Percentiles rank a stretch among this genome's conserved stretches.
Conservation (phyloP, 1,140 invertebrate genomes). For the Microplitis mediator region DNA sequence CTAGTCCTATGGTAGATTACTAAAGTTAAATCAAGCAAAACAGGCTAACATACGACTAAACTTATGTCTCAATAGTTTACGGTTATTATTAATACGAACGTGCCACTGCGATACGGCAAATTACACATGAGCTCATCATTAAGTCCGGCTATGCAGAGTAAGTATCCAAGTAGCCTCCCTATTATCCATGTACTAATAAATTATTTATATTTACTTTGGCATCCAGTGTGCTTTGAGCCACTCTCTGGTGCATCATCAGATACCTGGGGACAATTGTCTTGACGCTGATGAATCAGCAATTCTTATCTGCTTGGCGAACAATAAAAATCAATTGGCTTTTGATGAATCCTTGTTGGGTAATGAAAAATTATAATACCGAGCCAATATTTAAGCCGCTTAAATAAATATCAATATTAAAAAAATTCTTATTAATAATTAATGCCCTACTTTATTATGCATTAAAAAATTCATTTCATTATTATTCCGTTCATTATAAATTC, state of each 20-base stretch:
- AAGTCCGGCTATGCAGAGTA: no score
- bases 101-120: conserved; percentile 28
- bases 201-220: not conserved
- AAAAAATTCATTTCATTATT: no score
- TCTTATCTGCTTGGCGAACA: not conserved
- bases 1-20: conserved; percentile 46
- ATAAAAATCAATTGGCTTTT: not conserved
- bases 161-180: not conserved
- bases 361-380: no score
- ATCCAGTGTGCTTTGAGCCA: not conserved
- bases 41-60: not conserved
- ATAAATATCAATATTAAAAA: not conserved
- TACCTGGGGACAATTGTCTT: conserved; percentile 15
- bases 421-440: no score
- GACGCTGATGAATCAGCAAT: conserved; percentile 7
- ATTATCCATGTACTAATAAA: conserved; percentile 20
- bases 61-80: not conserved
- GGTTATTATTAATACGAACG: conserved; percentile 1
- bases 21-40: conserved; percentile 29
- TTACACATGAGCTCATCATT: conserved; percentile 7
- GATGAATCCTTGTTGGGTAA: not conserved
- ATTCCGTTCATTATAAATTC: no score
- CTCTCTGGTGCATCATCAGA: not conserved
- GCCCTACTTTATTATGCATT: no score
- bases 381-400: not conserved